These are phyloP conservation scores for Euleptes europaea DNA, from an alignment of 2,113 vertebrate species.

Conservation along the genomic window DNA sequence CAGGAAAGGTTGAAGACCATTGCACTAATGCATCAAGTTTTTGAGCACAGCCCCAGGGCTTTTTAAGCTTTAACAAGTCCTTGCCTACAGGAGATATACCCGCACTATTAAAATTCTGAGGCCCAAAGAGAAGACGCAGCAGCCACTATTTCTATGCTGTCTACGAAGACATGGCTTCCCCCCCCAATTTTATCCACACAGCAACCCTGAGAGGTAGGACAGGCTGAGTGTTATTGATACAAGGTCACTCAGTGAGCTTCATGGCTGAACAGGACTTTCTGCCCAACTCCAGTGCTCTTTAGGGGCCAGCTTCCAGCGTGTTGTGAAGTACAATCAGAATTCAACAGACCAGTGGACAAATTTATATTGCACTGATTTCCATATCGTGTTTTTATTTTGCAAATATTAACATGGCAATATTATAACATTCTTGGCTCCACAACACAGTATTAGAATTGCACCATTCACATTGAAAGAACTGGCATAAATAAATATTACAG, in stretches of 20 bases:
- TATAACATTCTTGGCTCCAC: not conserved
- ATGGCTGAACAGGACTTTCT: too few species aligned
- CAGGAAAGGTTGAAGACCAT: too few species aligned
- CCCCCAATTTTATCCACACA: too few species aligned
- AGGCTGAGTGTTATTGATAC: too few species aligned
- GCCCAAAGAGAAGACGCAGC: not conserved
- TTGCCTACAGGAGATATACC: not conserved
- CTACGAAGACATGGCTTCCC: not conserved
- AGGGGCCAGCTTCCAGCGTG: too few species aligned
- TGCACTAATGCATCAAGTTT: too few species aligned
- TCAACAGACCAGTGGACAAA: not conserved
- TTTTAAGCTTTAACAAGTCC: too few species aligned
- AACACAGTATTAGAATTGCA: slow-evolving; percentile 30
- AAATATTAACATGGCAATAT: slow-evolving; percentile 27
- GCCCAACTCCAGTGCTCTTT: too few species aligned
- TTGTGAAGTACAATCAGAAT: not conserved
- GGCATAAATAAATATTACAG: slow-evolving; percentile 68
- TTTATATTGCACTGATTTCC: slow-evolving; percentile 6
- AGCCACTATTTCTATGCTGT: not conserved
- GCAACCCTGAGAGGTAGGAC: too few species aligned
- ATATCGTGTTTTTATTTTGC: slow-evolving; percentile 62
- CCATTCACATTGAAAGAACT: slow-evolving; percentile 26
- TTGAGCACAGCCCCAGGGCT: too few species aligned
- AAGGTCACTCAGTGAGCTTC: too few species aligned
- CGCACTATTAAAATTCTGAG: not conserved